Evolutionary conservation across 2,888 invertebrate species (phyloP).

Genomic region (Ditula angustiorana): DNA sequence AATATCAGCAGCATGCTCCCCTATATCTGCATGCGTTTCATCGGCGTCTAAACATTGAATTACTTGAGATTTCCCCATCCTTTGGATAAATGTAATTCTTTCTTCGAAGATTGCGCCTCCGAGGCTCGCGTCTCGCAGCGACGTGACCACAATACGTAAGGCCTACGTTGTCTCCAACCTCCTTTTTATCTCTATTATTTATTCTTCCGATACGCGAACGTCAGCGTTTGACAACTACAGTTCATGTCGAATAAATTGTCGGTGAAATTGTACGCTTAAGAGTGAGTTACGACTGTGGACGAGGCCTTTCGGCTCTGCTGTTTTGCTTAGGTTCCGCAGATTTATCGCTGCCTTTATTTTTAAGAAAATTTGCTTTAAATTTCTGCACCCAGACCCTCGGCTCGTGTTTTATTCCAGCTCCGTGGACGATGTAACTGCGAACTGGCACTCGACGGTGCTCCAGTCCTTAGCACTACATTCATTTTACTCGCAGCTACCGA

Average conservation of each 20-base stretch:
- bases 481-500: constrained; percentile 32
- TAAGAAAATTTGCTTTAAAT: constrained; percentile 60
- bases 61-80: constrained; percentile 77
- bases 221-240: constrained; percentile 83
- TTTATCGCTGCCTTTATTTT: constrained; percentile 73
- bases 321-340: constrained; percentile 66
- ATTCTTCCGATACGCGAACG: constrained; percentile 77
- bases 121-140: constrained; percentile 60
- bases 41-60: constrained; percentile 75
- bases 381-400: constrained; percentile 53
- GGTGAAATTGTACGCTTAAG: constrained; percentile 74
- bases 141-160: constrained; percentile 81
- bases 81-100: constrained; percentile 83
- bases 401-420: constrained; percentile 25
- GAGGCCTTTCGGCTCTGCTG: constrained; percentile 66
- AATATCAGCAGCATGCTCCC: constrained; percentile 20
- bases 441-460: not conserved
- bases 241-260: constrained; percentile 80
- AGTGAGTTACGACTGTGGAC: constrained; percentile 78
- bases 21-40: constrained; percentile 61
- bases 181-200: constrained; percentile 79
- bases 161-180: constrained; percentile 69
- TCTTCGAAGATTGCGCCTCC: constrained; percentile 79
- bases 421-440: constrained; percentile 6
- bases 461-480: constrained; percentile 22